Evolutionary conservation across 2,888 invertebrate species (phyloP), one percentile per base, ranked within the genome.

Genomic region (Rhagonycha lutea): DNA sequence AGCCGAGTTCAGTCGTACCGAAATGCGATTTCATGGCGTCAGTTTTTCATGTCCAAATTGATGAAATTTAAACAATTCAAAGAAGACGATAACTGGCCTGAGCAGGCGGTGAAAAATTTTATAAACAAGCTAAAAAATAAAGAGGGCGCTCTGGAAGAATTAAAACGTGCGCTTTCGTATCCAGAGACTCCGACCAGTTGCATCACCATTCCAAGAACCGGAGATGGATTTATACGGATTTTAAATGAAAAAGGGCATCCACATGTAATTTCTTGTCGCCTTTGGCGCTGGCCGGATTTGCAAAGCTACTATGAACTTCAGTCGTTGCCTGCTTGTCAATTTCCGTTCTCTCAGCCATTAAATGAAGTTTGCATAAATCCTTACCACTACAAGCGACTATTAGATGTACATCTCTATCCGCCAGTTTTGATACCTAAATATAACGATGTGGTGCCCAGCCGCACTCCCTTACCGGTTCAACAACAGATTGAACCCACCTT

Each of bases 291-390:
- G 99, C 99, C 99, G 0, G 99, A 99, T 89, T 90, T 99, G 4
- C 98, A 98, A 88, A 97, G 96, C 82, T 99, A 99, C 87, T 99
- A 99, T 87, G 99, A 99, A 89, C 90, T 99, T 11, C 98, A 98
- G 87, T 97, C 98, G 0, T 90, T 98, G 72, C 98, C 98, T 86
- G 91, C 94, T 82, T 99, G 99, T 89, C 95, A 98, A 87, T 98
- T 92, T 89, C 98, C 99, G 24, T 99, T 98, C 89, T 96, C 96
- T n/a, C 83, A 96, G 98, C 60, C 98, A 98, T 97, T 98, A 86
- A 98, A 98, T 87, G 98, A 99, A 89, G 98, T 99, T 72, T 99
- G 99, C 91, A 99, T 99, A 83, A 99, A 99, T 89, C 99, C 99
- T 0, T 99, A 99, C 88, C 99, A 99, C 88, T 99, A 99, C 88